Conservation (phyloP, 2,888 invertebrate genomes). For the Drosophila phalerata region DNA sequence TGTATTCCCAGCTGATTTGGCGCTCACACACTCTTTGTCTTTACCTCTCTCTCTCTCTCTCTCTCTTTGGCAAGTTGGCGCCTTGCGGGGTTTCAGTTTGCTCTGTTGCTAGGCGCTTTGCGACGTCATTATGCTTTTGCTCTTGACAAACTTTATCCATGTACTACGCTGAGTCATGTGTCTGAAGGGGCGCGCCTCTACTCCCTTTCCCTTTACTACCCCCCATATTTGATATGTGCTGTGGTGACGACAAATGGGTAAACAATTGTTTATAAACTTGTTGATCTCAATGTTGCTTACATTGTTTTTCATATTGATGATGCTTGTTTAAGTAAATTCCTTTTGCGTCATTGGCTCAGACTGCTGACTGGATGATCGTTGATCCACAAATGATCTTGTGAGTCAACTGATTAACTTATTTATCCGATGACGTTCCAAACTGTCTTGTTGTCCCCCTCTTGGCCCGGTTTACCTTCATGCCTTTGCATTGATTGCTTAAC, state of each 20-base stretch:
- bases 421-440: slow-evolving; percentile 19
- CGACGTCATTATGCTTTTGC: slow-evolving; percentile 62
- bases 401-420: slow-evolving; percentile 25
- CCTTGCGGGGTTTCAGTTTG: slow-evolving; percentile 48
- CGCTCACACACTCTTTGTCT: slow-evolving; percentile 21
- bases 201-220: neutral
- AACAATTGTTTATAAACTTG: slow-evolving; percentile 51
- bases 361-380: slow-evolving; percentile 3
- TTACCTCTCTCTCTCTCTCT: slow-evolving; percentile 14
- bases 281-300: slow-evolving; percentile 43
- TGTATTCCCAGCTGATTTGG: slow-evolving; percentile 19
- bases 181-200: neutral
- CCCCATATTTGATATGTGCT: slow-evolving; percentile 18
- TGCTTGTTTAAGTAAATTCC: slow-evolving; percentile 11
- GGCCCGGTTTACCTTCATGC: slow-evolving; percentile 52
- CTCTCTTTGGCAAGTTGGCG: slow-evolving; percentile 12
- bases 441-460: slow-evolving; percentile 15
- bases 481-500: slow-evolving; percentile 27
- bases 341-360: slow-evolving; percentile 40
- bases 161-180: slow-evolving; percentile 57
- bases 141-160: slow-evolving; percentile 65
- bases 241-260: slow-evolving; percentile 57
- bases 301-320: slow-evolving; percentile 28
- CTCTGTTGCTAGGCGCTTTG: slow-evolving; percentile 59
- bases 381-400: slow-evolving; percentile 27